Evolutionary conservation across 1,140 invertebrate genomes (phyloP).

Genomic region (Caenorhabditis inopinata): DNA sequence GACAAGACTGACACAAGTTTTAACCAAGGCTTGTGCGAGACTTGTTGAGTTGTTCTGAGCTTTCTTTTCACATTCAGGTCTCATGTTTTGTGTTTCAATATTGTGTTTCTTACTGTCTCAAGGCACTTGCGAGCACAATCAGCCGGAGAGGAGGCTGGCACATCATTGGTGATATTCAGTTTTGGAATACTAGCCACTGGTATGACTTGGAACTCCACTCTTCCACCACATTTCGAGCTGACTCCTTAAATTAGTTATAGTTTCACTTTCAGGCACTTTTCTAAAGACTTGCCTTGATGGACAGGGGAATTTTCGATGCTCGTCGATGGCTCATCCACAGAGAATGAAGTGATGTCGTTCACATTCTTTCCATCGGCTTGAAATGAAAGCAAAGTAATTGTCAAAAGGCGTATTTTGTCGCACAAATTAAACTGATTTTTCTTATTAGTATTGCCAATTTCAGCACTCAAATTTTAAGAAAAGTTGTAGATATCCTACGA

Average conservation of each 20-base stretch:
- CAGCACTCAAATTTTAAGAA: too few species aligned
- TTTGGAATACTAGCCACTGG: conserved; percentile 58
- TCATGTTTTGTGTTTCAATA: too few species aligned
- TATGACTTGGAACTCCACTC: conserved; percentile 61
- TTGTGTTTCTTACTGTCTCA: conserved; percentile 51
- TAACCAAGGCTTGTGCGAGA: too few species aligned
- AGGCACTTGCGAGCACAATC: conserved; percentile 65
- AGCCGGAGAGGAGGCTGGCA: conserved; percentile 60
- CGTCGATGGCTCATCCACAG: conserved; percentile 29
- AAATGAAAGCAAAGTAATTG: too few species aligned
- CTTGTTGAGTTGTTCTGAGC: too few species aligned
- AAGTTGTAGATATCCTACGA: too few species aligned
- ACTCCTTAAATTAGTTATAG: conserved; percentile 57
- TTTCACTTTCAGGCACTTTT: not conserved
- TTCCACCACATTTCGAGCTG: conserved; percentile 56
- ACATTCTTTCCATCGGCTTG: conserved; percentile 11
- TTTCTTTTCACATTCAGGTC: too few species aligned
- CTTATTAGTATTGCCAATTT: too few species aligned
- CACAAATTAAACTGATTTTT: too few species aligned
- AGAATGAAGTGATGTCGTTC: not conserved
- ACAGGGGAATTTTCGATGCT: not conserved
- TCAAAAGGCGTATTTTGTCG: too few species aligned
- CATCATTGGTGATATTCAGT: conserved; percentile 65
- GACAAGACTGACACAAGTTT: too few species aligned
- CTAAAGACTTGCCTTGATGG: conserved; percentile 15